A percentile compares a stretch with the other conserved stretches of the same genome.
These are phyloP conservation scores for Heliconius ismenius DNA, from an alignment of 2,888 invertebrate species.

Conservation along the genomic window DNA sequence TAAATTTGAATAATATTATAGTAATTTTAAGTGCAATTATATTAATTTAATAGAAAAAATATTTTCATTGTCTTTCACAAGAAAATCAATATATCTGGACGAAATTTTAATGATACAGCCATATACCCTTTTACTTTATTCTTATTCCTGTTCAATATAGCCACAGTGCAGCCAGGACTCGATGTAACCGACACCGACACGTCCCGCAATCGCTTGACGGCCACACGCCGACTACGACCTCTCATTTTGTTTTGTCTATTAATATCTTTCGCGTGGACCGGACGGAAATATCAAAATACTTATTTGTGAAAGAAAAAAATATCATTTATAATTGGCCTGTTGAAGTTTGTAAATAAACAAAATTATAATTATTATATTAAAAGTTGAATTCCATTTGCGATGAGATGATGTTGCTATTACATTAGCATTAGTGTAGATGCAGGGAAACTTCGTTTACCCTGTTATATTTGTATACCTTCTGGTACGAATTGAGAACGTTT, in stretches of 20 bases:
- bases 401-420: constrained; percentile 20
- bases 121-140: background rate
- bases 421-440: constrained; percentile 25
- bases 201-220: constrained; percentile 43
- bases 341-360: constrained; percentile 2
- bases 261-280: constrained; percentile 46
- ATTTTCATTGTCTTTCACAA: no score
- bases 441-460: constrained; percentile 26
- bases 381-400: constrained; percentile 20
- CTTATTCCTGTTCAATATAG: background rate
- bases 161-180: constrained; percentile 28
- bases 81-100: no score
- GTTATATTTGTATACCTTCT: background rate
- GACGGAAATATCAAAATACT: constrained; percentile 14
- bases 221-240: constrained; percentile 46
- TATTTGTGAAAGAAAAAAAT: background rate
- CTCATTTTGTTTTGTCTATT: constrained; percentile 47
- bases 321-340: background rate
- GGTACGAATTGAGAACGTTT: constrained; percentile 16
- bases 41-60: no score
- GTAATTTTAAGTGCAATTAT: no score
- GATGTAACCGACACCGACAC: constrained; percentile 41
- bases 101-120: no score
- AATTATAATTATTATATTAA: background rate
- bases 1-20: no score